Evolutionary conservation across 1,140 invertebrate species (phyloP).

Genomic region (Lutraria rhynchaena): DNA sequence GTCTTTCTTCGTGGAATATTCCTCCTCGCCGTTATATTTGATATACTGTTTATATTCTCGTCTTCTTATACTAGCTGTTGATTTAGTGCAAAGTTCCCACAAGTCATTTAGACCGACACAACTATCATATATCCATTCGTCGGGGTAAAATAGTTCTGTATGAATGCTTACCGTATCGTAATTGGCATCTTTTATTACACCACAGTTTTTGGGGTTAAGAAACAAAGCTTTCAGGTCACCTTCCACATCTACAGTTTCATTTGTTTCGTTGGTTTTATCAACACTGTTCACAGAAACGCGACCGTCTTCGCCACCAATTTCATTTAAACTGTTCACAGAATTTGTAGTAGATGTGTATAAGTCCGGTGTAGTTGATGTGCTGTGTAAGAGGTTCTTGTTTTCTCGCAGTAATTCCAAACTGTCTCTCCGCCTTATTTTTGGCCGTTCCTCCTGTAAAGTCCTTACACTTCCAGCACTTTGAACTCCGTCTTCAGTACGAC

Average conservation of each 20-base stretch:
- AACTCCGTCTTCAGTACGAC: too few relatives aligned
- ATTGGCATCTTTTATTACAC: too few relatives aligned
- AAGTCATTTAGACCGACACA: background rate
- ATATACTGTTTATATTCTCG: slow-evolving; percentile 30
- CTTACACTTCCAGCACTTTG: too few relatives aligned
- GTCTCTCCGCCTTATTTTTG: background rate
- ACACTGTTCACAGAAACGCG: background rate
- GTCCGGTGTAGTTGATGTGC: background rate
- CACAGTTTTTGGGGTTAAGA: too few relatives aligned
- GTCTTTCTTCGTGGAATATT: too few relatives aligned
- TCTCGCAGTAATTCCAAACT: background rate
- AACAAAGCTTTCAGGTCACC: background rate
- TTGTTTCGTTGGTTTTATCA: background rate
- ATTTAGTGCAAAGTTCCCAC: slow-evolving; percentile 10
- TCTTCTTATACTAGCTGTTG: slow-evolving; percentile 16
- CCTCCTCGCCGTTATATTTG: too few relatives aligned
- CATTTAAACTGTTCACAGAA: background rate
- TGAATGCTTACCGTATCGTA: slow-evolving; percentile 26
- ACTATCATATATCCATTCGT: slow-evolving; percentile 26
- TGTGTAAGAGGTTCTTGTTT: background rate
- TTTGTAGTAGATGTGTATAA: background rate
- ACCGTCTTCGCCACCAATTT: background rate
- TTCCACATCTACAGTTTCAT: background rate
- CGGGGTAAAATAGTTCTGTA: slow-evolving; percentile 32
- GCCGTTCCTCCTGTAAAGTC: background rate